Evolutionary conservation across 2,888 invertebrate genomes (phyloP).

Genomic region (Drosophila algonquin): DNA sequence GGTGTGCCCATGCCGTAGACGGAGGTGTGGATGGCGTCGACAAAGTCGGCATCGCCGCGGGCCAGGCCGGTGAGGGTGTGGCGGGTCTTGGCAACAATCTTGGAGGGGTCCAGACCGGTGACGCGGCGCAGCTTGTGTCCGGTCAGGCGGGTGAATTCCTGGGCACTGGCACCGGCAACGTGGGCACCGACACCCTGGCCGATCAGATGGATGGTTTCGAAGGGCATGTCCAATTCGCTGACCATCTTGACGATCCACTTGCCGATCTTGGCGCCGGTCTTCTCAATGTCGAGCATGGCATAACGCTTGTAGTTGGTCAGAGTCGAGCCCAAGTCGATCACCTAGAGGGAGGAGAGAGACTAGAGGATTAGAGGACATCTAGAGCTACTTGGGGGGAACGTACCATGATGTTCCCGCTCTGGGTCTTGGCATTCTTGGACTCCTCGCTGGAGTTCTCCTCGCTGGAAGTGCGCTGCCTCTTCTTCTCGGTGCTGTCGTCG

Average conservation of each 20-base stretch:
- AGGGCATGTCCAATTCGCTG: conserved; percentile 64
- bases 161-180: conserved; percentile 81
- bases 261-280: conserved; percentile 73
- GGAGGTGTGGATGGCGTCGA: conserved; percentile 82
- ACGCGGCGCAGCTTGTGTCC: conserved; percentile 81
- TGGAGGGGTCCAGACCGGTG: conserved; percentile 82
- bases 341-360: conserved; percentile 24
- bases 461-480: conserved; percentile 59
- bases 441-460: conserved; percentile 68
- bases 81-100: conserved; percentile 63
- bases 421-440: conserved; percentile 50
- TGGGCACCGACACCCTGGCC: conserved; percentile 81
- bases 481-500: conserved; percentile 43
- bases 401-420: conserved; percentile 71
- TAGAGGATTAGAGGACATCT: background rate
- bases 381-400: background rate
- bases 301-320: conserved; percentile 70
- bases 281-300: conserved; percentile 69
- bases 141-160: conserved; percentile 73
- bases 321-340: conserved; percentile 78
- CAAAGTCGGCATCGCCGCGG: conserved; percentile 82
- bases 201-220: conserved; percentile 78
- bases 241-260: conserved; percentile 72
- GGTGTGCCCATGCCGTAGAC: conserved; percentile 72
- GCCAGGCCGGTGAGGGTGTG: conserved; percentile 72